These are phyloP conservation scores for Mesoclemmys tuberculata DNA, from an alignment of 2,113 vertebrate species.

Conservation along the genomic window DNA sequence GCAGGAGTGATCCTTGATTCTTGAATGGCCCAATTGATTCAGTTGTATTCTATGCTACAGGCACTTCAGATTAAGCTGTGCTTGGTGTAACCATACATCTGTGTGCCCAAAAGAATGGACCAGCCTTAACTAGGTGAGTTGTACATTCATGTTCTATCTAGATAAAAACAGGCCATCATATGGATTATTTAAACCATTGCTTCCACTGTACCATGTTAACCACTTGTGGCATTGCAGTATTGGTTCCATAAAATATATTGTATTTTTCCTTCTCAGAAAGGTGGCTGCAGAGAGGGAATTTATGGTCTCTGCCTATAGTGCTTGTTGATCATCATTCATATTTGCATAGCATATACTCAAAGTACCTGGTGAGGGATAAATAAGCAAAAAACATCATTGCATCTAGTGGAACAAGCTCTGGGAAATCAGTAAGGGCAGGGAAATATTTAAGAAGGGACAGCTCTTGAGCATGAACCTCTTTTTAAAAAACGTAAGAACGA, in stretches of 20 bases:
- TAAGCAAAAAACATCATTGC: not conserved
- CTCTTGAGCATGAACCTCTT: not conserved
- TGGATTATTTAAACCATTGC: not conserved
- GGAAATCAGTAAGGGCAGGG: not conserved
- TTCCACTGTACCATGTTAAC: not conserved
- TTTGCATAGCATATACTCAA: not conserved
- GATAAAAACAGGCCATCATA: not conserved
- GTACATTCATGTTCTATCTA: not conserved
- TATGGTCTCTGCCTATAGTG: not conserved
- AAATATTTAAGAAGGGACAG: not conserved
- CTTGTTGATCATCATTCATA: not conserved
- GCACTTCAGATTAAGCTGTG: not conserved
- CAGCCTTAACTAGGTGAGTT: not conserved
- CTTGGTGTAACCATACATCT: not conserved
- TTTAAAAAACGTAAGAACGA: not conserved
- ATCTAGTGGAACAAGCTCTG: not conserved
- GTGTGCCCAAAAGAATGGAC: not conserved
- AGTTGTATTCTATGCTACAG: not conserved
- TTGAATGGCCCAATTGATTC: not conserved
- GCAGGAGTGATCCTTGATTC: not conserved
- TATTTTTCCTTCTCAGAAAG: not conserved
- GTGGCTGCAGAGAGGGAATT: fast-evolving
- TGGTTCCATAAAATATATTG: not conserved
- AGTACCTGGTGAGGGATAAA: not conserved
- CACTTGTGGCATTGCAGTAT: not conserved